A percentile compares a stretch with the other conserved stretches of the same genome.
phyloP scores from a whole-genome alignment of 2,797 vertebrate species.

The Diglossa cyanea region DNA sequence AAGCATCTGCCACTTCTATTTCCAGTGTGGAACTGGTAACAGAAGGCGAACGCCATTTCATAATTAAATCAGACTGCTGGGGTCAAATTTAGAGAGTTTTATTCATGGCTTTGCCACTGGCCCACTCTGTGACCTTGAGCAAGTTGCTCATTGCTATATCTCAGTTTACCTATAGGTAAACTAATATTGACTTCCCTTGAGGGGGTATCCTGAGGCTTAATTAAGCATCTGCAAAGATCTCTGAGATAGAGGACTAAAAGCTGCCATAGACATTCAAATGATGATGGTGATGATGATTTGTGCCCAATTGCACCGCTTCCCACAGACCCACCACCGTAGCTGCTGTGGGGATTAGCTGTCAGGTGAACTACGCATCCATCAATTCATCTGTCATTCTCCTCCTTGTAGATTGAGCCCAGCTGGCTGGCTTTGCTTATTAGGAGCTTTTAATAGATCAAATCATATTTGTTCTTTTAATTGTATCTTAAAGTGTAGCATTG shows the following conservation, averaged over 20 bases:
- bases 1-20: slow-evolving; percentile 37
- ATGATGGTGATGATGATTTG: background rate
- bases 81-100: slow-evolving; percentile 45
- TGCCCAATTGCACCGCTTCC: slow-evolving; percentile 21
- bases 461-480: slow-evolving; percentile 65
- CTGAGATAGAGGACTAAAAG: background rate
- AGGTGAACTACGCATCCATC: slow-evolving; percentile 47
- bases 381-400: slow-evolving; percentile 22
- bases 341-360: slow-evolving; percentile 38
- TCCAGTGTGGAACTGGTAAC: slow-evolving; percentile 19
- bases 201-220: slow-evolving; percentile 43
- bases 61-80: slow-evolving; percentile 25
- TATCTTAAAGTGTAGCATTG: slow-evolving; percentile 59
- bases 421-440: slow-evolving; percentile 55
- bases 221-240: slow-evolving; percentile 43
- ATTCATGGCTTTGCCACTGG: slow-evolving; percentile 33
- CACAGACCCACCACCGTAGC: background rate
- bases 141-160: slow-evolving; percentile 37
- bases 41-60: background rate
- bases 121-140: slow-evolving; percentile 57
- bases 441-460: slow-evolving; percentile 67
- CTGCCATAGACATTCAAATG: background rate
- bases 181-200: slow-evolving; percentile 65
- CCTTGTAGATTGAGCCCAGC: slow-evolving; percentile 36
- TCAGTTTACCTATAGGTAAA: slow-evolving; percentile 63